Percentiles rank a stretch among this genome's conserved stretches.
These are phyloP conservation scores for Perizoma flavofasciatum DNA, from an alignment of 2,888 invertebrate genomes.

Conservation along the genomic window DNA sequence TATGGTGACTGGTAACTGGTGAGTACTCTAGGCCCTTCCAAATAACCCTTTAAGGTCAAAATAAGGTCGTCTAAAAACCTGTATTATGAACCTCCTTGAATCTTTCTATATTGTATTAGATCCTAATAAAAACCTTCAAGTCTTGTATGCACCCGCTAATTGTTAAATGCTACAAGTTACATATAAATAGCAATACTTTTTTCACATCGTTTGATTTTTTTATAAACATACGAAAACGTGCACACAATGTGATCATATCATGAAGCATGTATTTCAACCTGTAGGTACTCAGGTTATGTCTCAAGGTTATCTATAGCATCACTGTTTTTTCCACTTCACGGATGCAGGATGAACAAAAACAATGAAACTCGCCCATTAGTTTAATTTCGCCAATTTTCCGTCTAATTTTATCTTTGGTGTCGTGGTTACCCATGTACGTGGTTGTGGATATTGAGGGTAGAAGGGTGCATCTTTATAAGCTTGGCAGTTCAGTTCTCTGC, in stretches of 20 bases:
- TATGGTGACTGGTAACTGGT: too few species aligned
- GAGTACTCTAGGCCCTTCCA: too few species aligned
- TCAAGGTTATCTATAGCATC: conserved; percentile 70
- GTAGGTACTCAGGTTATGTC: conserved; percentile 26
- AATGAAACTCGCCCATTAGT: conserved; percentile 64
- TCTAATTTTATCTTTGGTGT: conserved; percentile 74
- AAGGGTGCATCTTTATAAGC: conserved; percentile 38
- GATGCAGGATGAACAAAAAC: conserved; percentile 66
- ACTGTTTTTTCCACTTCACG: conserved; percentile 54
- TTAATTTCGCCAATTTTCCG: conserved; percentile 79
- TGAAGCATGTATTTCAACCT: conserved; percentile 46
- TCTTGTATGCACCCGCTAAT: too few species aligned
- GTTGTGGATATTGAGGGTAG: conserved; percentile 38
- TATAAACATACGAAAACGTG: conserved; percentile 34
- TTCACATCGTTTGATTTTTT: not conserved
- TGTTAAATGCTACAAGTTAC: too few species aligned
- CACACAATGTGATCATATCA: conserved; percentile 43
- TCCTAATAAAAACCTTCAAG: too few species aligned
- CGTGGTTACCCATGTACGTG: conserved; percentile 61
- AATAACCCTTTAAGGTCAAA: too few species aligned
- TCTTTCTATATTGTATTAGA: too few species aligned
- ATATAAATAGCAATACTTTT: too few species aligned
- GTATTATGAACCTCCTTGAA: too few species aligned
- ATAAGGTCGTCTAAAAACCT: too few species aligned
- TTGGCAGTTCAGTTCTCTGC: conserved; percentile 58